Conservation (phyloP, 2,888 invertebrate genomes). For the Dermolepida albohirtum region DNA sequence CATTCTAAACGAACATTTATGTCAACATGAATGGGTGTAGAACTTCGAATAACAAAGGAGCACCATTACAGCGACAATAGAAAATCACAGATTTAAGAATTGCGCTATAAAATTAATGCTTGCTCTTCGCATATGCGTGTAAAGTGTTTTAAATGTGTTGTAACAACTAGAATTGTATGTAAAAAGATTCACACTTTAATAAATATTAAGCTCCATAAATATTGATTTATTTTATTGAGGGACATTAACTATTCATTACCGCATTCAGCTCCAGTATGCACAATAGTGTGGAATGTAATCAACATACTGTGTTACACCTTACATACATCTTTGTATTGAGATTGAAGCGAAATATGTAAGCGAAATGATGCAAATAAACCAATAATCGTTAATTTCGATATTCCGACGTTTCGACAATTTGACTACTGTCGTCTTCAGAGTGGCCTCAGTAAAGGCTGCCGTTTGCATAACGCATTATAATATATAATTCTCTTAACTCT, state of each 20-base stretch:
- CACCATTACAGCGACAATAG: constrained; percentile 1
- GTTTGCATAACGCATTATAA: too few relatives aligned
- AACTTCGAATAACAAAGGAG: too few relatives aligned
- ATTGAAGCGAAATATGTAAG: too few relatives aligned
- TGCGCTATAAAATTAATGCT: constrained; percentile 21
- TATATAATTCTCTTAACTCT: too few relatives aligned
- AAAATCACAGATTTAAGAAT: constrained; percentile 7
- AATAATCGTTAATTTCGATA: too few relatives aligned
- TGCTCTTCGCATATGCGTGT: constrained; percentile 7
- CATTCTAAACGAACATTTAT: too few relatives aligned
- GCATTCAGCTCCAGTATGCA: not conserved
- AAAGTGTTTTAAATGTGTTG: constrained; percentile 16
- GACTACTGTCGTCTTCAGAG: too few relatives aligned
- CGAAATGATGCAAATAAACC: too few relatives aligned
- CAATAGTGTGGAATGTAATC: not conserved
- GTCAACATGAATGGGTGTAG: too few relatives aligned
- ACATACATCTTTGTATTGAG: too few relatives aligned
- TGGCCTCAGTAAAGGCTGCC: too few relatives aligned
- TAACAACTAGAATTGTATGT: constrained; percentile 1
- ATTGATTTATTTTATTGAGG: constrained; percentile 26
- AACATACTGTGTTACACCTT: not conserved
- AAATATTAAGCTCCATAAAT: constrained; percentile 10
- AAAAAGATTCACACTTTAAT: constrained; percentile 27
- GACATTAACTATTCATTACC: constrained; percentile 8
- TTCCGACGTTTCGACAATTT: too few relatives aligned